phyloP scores from a whole-genome alignment of 2,888 invertebrate genomes.

The Drosophila phalerata region DNA sequence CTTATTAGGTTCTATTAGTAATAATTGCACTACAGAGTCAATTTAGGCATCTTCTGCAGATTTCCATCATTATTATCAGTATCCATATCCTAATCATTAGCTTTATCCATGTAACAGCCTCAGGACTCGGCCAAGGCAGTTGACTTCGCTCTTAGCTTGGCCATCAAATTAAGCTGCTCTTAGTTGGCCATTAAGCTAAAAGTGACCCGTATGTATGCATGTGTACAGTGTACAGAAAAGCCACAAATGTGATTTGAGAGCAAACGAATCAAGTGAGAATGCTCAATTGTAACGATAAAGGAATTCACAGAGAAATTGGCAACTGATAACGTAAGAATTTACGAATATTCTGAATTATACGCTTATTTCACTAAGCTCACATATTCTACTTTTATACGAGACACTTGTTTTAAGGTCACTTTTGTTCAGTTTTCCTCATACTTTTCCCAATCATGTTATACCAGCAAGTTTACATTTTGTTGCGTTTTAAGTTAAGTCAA shows the following conservation, averaged over 20 bases:
- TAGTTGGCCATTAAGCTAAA: conserved; percentile 14
- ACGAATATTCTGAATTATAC: too few species aligned
- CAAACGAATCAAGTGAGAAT: not conserved
- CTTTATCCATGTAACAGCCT: conserved; percentile 24
- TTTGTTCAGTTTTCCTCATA: too few species aligned
- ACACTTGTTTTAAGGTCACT: too few species aligned
- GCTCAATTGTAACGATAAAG: not conserved
- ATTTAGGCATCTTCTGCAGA: conserved; percentile 66
- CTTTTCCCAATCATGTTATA: too few species aligned
- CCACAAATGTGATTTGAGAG: not conserved
- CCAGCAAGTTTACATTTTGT: too few species aligned
- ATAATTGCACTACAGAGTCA: conserved; percentile 76
- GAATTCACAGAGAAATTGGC: not conserved
- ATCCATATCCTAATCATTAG: conserved; percentile 29
- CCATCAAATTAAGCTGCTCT: conserved; percentile 20
- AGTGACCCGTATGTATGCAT: conserved; percentile 25
- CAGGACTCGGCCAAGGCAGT: conserved; percentile 21
- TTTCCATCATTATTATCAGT: conserved; percentile 34
- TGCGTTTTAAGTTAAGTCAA: too few species aligned
- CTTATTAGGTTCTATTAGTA: conserved; percentile 76
- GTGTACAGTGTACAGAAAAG: too few species aligned
- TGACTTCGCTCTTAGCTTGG: conserved; percentile 27
- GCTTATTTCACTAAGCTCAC: too few species aligned
- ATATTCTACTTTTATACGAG: too few species aligned
- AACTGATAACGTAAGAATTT: too few species aligned